Base-by-base conservation (phyloP, 2,888 invertebrate species). In the Trachelus tabidus region DNA sequence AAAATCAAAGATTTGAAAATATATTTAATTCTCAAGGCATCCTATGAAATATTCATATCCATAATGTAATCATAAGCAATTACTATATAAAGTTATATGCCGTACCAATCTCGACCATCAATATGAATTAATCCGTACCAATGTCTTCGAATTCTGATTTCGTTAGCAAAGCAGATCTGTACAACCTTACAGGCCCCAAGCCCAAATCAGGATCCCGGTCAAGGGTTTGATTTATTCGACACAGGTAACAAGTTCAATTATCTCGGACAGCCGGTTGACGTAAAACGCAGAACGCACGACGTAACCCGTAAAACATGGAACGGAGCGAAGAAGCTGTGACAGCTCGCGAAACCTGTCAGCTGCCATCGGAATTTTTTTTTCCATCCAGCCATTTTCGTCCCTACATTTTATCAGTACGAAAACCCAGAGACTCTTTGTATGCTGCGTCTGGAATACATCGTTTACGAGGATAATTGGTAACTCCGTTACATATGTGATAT, bases 211-310 rank as follows among this genome's bases (percentile, higher is more conserved):
- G 56, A 56, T 56, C 33, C 33, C 23, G 71, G 71, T 33, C 34
- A 33, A 71, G 34, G 71, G 81, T 81, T 82, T 85, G 85, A 86
- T 86, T 85, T 85, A 86, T 86, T 82, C 83, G 82, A 82, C 80
- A 79, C 82, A 83, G 81, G 82, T 84, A 84, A 85, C 85, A 82
- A 84, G 86, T 85, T 83, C 85, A 83, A 86, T 86, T 86, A 85
- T 85, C 84, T 84, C 75, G 80, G 84, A 83, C 83, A 83, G 84
- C 80, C 82, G 79, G 75, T 68, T 76, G 81, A 81, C 80, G 79
- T 81, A 78, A 80, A 83, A 82, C 77, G 75, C 79, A 33, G 69
- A 75, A 77, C 37, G 79, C 73, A 73, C 76, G 81, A 84, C 79
- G 80, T 83, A 82, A 85, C 81, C 82, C 78, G 83, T 81, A 81